These are phyloP conservation scores for Orthonyx spaldingii DNA, from an alignment of 2,113 vertebrate genomes.

Conservation along the genomic window DNA sequence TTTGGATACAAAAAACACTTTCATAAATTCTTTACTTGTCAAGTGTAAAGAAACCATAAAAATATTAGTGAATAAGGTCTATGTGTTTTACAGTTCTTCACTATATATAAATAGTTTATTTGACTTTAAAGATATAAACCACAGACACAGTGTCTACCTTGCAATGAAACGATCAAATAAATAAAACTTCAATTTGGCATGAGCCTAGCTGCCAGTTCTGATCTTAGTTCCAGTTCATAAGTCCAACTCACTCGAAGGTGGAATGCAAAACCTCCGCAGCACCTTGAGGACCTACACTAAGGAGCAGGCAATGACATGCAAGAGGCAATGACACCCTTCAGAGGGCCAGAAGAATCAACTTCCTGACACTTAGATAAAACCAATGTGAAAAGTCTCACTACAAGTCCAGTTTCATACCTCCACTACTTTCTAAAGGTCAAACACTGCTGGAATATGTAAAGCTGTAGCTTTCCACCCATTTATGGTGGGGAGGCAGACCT, in stretches of 20 bases:
- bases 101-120: slow-evolving; percentile 66
- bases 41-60: slow-evolving; percentile 74
- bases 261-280: slow-evolving; percentile 21
- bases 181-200: slow-evolving; percentile 73
- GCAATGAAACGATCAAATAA: slow-evolving; percentile 74
- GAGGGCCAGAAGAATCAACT: not conserved
- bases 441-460: not conserved
- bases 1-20: slow-evolving; percentile 49
- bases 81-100: slow-evolving; percentile 58
- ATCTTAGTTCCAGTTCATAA: slow-evolving; percentile 62
- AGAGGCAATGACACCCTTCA: not conserved
- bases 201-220: slow-evolving; percentile 57
- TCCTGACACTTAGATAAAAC: slow-evolving; percentile 3
- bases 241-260: not conserved
- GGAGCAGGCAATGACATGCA: not conserved
- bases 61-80: slow-evolving; percentile 71
- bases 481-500: not conserved
- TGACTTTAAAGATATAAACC: slow-evolving; percentile 74
- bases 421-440: not conserved
- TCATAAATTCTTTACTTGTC: slow-evolving; percentile 60
- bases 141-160: slow-evolving; percentile 75
- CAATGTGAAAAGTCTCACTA: not conserved
- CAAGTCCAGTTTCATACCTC: not conserved
- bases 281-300: not conserved
- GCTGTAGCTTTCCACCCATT: not conserved